Conservation (phyloP, 2,797 vertebrate species). For the Acipenser oxyrinchus region DNA sequence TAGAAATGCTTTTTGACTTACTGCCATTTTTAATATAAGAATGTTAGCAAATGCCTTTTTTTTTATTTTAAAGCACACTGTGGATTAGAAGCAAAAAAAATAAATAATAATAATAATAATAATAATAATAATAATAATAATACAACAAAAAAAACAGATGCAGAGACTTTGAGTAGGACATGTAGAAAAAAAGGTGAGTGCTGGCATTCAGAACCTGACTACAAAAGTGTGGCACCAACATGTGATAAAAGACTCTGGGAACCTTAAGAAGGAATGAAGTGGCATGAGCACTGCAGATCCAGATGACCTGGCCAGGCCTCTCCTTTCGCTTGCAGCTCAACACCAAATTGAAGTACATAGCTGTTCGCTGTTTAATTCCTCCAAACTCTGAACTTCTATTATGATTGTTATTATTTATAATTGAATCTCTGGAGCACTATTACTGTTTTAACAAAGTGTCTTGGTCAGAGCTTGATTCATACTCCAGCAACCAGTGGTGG, state of each 20-base stretch:
- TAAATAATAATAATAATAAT: neutral
- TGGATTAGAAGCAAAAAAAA: constrained; percentile 29
- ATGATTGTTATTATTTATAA: neutral
- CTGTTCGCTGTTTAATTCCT: constrained; percentile 5
- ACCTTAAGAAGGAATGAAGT: neutral
- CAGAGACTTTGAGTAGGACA: no score
- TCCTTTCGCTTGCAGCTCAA: constrained; percentile 37
- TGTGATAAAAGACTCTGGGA: no score
- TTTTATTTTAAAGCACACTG: constrained; percentile 41
- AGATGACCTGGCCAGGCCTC: neutral
- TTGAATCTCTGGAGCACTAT: neutral
- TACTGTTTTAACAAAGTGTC: neutral
- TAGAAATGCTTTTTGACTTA: constrained; percentile 38
- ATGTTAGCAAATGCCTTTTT: constrained; percentile 30
- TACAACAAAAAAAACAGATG: no score
- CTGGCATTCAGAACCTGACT: no score
- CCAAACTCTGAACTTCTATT: neutral
- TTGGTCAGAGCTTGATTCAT: neutral
- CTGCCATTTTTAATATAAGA: constrained; percentile 14
- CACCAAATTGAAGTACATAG: constrained; percentile 39
- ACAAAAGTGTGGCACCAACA: no score
- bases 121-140: neutral
- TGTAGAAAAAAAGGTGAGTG: no score
- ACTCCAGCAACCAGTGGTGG: neutral
- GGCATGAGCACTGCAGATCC: neutral